A percentile compares a stretch with the other conserved stretches of the same genome.
Evolutionary conservation across 2,888 invertebrate genomes (phyloP).

Genomic region (Andrena marginata): DNA sequence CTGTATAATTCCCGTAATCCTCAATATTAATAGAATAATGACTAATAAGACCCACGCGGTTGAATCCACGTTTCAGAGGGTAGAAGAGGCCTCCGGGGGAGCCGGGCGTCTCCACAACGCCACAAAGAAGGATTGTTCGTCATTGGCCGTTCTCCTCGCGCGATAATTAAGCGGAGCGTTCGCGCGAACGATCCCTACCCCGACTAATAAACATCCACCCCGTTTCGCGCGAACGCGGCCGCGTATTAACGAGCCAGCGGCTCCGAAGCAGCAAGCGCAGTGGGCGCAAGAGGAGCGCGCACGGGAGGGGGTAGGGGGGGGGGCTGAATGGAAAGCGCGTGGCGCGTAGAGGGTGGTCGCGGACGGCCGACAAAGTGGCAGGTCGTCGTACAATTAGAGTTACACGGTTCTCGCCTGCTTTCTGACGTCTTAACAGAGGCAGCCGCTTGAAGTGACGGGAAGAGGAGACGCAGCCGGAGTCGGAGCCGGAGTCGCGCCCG

Average conservation of each 20-base stretch:
- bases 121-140: slow-evolving; percentile 16
- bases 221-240: slow-evolving; percentile 2
- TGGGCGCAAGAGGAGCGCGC: neutral
- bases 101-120: neutral
- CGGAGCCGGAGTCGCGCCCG: slow-evolving; percentile 10
- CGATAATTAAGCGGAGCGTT: slow-evolving; percentile 12
- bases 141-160: slow-evolving; percentile 9
- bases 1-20: neutral
- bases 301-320: too few relatives aligned
- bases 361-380: slow-evolving; percentile 63
- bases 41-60: slow-evolving; percentile 1
- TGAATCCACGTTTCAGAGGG: neutral
- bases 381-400: slow-evolving; percentile 66
- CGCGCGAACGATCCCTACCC: neutral
- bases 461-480: slow-evolving; percentile 17
- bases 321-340: neutral
- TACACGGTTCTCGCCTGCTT: slow-evolving; percentile 68
- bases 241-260: slow-evolving; percentile 33
- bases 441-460: slow-evolving; percentile 42
- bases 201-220: slow-evolving; percentile 42
- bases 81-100: neutral
- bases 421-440: slow-evolving; percentile 57
- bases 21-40: neutral
- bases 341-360: slow-evolving; percentile 21
- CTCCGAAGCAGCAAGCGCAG: neutral